Evolutionary conservation across 2,113 vertebrate genomes (phyloP).

Genomic region (Acrocephalus kingi): DNA sequence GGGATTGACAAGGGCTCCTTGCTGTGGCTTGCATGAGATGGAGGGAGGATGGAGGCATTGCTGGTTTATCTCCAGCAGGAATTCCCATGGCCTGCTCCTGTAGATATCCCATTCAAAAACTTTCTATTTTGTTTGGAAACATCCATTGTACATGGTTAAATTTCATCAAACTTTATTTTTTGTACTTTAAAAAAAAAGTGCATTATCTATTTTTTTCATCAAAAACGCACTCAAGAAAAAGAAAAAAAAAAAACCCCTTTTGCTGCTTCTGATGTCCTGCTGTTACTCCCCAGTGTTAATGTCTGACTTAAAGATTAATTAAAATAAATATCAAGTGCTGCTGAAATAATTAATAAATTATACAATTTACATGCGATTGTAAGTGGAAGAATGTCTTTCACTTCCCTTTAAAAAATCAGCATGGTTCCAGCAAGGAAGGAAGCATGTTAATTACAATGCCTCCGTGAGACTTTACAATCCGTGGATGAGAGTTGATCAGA

Average conservation of each 20-base stretch:
- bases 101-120: neutral
- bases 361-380: constrained; percentile 63
- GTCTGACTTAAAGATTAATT: constrained; percentile 71
- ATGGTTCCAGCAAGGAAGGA: constrained; percentile 69
- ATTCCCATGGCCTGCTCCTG: neutral
- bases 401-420: constrained; percentile 66
- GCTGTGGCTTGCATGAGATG: neutral
- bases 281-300: constrained; percentile 65
- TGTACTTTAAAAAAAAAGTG: neutral
- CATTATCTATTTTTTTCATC: constrained; percentile 6
- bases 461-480: constrained; percentile 16
- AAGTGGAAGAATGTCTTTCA: constrained; percentile 61
- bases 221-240: neutral
- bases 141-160: neutral
- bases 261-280: constrained; percentile 56
- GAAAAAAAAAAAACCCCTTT: neutral
- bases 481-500: constrained; percentile 55
- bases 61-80: neutral
- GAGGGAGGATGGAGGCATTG: neutral
- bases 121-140: neutral
- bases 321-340: constrained; percentile 74
- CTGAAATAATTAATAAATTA: constrained; percentile 72
- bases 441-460: constrained; percentile 59
- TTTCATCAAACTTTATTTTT: neutral
- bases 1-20: neutral